A percentile compares a stretch with the other conserved stretches of the same genome.
These are phyloP conservation scores for Micronycteris hirsuta DNA, from an alignment of 2,113 vertebrate genomes.

Conservation along the genomic window DNA sequence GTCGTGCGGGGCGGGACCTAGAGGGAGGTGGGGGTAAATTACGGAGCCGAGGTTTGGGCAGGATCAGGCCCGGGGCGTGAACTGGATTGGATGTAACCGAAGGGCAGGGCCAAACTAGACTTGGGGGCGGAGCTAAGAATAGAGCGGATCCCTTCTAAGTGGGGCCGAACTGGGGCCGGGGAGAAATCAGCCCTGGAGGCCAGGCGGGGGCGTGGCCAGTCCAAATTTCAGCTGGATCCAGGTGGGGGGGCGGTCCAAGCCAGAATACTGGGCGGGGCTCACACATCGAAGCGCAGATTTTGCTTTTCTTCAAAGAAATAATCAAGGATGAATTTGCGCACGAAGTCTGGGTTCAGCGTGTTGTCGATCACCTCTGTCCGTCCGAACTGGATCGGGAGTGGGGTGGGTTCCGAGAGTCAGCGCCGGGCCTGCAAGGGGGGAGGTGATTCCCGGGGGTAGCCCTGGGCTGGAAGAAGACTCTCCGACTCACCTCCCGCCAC, in stretches of 20 bases:
- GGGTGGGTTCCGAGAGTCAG: neutral
- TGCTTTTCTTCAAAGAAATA: slow-evolving; percentile 99
- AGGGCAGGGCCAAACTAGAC: neutral
- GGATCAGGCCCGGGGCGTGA: neutral
- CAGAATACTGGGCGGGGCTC: slow-evolving; percentile 74
- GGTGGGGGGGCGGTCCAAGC: neutral
- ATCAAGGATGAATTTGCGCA: slow-evolving; percentile 96
- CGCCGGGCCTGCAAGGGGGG: neutral
- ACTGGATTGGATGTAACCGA: neutral
- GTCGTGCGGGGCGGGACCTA: neutral
- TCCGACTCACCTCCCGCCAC: slow-evolving; percentile 72
- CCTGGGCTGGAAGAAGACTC: neutral
- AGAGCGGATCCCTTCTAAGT: neutral
- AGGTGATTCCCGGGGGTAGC: neutral
- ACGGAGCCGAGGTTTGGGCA: neutral
- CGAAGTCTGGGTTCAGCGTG: slow-evolving; percentile 95
- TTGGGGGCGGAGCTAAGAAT: neutral
- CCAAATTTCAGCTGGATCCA: neutral
- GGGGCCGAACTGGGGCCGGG: neutral
- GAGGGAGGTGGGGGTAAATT: neutral
- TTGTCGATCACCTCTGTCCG: slow-evolving; percentile 97
- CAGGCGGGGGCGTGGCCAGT: neutral
- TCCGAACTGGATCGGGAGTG: slow-evolving; percentile 85
- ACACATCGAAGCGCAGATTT: slow-evolving; percentile 96
- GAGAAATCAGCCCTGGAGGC: neutral